phyloP scores from a whole-genome alignment of 2,888 invertebrate genomes.

The Thyatira batis region DNA sequence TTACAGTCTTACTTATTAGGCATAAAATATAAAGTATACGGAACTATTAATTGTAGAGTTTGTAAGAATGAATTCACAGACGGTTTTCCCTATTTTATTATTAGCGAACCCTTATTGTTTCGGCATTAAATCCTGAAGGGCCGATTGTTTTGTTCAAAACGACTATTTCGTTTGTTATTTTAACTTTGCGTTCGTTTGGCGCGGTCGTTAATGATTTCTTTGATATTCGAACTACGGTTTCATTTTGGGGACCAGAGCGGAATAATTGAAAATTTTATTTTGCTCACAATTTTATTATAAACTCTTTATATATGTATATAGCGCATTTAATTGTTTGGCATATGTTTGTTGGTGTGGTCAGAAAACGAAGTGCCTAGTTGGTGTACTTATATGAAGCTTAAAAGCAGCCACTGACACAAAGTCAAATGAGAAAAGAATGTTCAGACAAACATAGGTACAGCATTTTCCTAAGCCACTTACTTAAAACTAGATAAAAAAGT shows the following conservation, averaged over 20 bases:
- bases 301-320: neutral
- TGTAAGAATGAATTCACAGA: constrained; percentile 6
- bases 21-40: too few species aligned
- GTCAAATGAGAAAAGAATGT: too few species aligned
- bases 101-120: constrained; percentile 33
- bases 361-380: too few species aligned
- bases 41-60: neutral
- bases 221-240: constrained; percentile 47
- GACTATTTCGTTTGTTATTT: constrained; percentile 26
- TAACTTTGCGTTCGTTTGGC: constrained; percentile 27
- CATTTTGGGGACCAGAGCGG: neutral
- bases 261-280: neutral
- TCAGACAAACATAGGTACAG: too few species aligned
- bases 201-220: constrained; percentile 43
- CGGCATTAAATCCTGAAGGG: constrained; percentile 33
- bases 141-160: constrained; percentile 29
- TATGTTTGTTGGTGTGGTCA: too few species aligned
- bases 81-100: constrained; percentile 26
- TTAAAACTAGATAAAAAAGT: too few species aligned
- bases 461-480: too few species aligned
- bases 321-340: too few species aligned
- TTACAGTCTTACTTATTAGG: too few species aligned
- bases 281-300: neutral
- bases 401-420: too few species aligned
- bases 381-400: too few species aligned